Conservation (phyloP, 2,113 vertebrate species). For the Gasterosteus aculeatus region DNA sequence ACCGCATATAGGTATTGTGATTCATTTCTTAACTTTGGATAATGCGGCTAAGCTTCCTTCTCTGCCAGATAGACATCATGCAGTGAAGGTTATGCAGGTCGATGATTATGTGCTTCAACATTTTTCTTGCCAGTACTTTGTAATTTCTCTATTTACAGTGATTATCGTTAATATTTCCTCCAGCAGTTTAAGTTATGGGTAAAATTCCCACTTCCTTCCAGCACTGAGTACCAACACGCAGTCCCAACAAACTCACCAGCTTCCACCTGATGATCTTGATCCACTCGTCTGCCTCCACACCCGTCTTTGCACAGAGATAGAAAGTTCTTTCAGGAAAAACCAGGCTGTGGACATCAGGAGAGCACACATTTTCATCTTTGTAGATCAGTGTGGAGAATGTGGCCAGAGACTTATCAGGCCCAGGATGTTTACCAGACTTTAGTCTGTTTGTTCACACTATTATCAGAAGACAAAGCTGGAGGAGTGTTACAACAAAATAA, state of each 20-base stretch:
- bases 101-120: too few species aligned
- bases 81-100: too few species aligned
- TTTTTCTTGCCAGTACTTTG: too few species aligned
- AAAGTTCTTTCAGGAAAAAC: conserved; percentile 96
- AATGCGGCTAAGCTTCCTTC: too few species aligned
- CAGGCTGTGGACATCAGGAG: conserved; percentile 78
- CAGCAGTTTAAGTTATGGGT: background rate
- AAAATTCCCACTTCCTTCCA: background rate
- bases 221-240: background rate
- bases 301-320: conserved; percentile 93
- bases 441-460: too few species aligned
- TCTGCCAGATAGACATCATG: too few species aligned
- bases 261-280: conserved; percentile 96
- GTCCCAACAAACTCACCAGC: conserved; percentile 82
- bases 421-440: background rate
- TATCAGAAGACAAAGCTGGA: too few species aligned
- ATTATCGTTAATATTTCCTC: background rate
- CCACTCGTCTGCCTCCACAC: conserved; percentile 96
- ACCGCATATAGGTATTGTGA: too few species aligned
- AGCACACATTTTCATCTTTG: background rate
- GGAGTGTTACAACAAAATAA: too few species aligned
- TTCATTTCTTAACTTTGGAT: too few species aligned
- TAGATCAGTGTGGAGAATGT: background rate
- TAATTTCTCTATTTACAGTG: too few species aligned
- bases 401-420: background rate